Evolutionary conservation across 2,888 invertebrate species (phyloP), one percentile per base, ranked within the genome.

Genomic region (Synergus gifuensis): DNA sequence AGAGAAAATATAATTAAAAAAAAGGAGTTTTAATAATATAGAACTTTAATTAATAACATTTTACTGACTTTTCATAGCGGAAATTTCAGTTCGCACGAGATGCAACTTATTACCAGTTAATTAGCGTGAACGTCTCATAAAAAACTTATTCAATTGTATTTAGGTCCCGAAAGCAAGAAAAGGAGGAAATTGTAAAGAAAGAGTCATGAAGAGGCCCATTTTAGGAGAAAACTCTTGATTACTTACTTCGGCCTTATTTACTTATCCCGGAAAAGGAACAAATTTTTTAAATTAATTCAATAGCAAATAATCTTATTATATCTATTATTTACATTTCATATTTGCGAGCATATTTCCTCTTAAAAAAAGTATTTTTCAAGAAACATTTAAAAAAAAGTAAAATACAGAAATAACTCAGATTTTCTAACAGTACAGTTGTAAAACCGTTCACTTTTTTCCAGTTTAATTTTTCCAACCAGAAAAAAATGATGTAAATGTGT

Each of bases 401-500:
- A 54, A 54, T n/a, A 8, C 54, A n/a, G n/a, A n/a, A n/a, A 4
- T 11, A 3, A 44, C 36, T 36, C 5, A 36, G 36, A 36, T 36
- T 36, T 36, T 36, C 36, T 36, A 36, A 36, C 36, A 36, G 36
- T n/a, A 7, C 54, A 54, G n/a, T n/a, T 54, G 1, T 4, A 9
- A 42, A 42, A 46, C 14, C 9, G 12, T 46, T 67, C 1, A 9
- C 11, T 44, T 22, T 44, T 64, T 64, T 16, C 14, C 14, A 40
- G 2, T 16, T 40, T 49, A 1, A 3, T 16, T 49, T 49, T 5
- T 49, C 46, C 4, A 49, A 14, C 14, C 16, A 49, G 46, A 49
- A 4, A 4, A 49, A 36, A 62, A 73, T 78, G 76, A 73, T 18
- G 14, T 4, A 44, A 54, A 54, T 62, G 78, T 22, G 40, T 22